phyloP scores from a whole-genome alignment of 2,113 vertebrate species.

The Serinus canaria region DNA sequence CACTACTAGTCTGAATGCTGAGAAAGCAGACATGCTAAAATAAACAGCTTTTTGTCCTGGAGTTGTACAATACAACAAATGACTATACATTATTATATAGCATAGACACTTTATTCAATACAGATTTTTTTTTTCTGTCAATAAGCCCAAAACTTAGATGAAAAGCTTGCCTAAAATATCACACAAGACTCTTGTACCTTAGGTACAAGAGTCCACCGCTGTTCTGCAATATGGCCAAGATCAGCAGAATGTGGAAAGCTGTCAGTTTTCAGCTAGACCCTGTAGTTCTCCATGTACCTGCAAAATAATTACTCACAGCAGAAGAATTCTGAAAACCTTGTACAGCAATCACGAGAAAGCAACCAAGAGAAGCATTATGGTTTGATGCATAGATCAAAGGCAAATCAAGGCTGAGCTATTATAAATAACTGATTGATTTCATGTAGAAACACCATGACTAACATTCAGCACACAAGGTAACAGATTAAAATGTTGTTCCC shows the following conservation, averaged over 20 bases:
- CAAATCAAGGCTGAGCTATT: not conserved
- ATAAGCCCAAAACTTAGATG: not conserved
- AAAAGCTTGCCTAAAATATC: not conserved
- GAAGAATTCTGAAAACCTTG: not conserved
- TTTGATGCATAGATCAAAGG: not conserved
- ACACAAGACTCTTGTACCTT: not conserved
- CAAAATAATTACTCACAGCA: constrained; percentile 24
- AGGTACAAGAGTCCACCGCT: not conserved
- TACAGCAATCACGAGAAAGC: not conserved
- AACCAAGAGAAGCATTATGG: not conserved
- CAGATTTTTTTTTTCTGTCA: not conserved
- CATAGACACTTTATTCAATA: not conserved
- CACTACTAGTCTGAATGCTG: not conserved
- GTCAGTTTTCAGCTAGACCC: not conserved
- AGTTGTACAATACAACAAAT: not conserved
- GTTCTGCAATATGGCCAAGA: not conserved
- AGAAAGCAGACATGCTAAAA: not conserved
- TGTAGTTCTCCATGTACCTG: not conserved
- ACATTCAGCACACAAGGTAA: not conserved
- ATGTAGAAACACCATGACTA: not conserved
- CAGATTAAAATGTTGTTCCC: not conserved
- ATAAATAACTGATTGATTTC: not conserved
- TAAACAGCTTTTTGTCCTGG: not conserved
- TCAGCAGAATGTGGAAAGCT: not conserved
- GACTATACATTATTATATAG: not conserved